Percentiles rank a stretch among this genome's conserved stretches.
Conservation (phyloP, 1,140 invertebrate genomes). For the Anoplophora glabripennis region DNA sequence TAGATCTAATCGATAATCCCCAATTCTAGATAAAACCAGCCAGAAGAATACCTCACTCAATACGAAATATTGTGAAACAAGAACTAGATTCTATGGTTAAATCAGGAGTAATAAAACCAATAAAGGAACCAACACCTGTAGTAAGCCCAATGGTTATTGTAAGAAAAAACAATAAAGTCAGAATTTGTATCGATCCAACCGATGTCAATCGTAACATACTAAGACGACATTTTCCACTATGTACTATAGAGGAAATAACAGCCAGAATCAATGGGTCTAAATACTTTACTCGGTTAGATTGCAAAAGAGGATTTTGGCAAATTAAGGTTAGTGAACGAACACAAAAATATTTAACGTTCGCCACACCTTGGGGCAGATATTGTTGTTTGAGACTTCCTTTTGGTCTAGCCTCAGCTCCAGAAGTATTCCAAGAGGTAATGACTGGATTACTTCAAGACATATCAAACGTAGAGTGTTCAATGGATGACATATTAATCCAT, state of each 20-base stretch:
- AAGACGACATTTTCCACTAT: not conserved
- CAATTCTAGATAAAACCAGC: too few relatives aligned
- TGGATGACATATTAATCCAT: too few relatives aligned
- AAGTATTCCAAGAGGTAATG: too few relatives aligned
- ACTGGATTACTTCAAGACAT: too few relatives aligned
- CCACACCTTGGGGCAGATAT: slow-evolving; percentile 50
- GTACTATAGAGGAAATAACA: slow-evolving; percentile 43
- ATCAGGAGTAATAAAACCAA: slow-evolving; percentile 7
- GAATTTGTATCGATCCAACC: not conserved
- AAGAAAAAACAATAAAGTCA: not conserved
- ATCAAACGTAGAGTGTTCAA: too few relatives aligned
- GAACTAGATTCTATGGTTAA: slow-evolving; percentile 3
- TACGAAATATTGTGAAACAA: not conserved
- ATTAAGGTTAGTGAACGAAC: slow-evolving; percentile 46
- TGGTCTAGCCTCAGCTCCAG: too few relatives aligned
- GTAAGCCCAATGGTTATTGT: slow-evolving; percentile 3
- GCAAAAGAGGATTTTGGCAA: slow-evolving; percentile 49
- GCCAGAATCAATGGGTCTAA: slow-evolving; percentile 39
- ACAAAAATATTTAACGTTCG: slow-evolving; percentile 49
- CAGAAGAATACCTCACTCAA: not conserved
- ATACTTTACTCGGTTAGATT: slow-evolving; percentile 49
- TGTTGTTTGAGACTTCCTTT: slow-evolving; percentile 43
- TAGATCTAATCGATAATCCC: too few relatives aligned
- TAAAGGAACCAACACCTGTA: slow-evolving; percentile 11
- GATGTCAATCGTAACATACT: slow-evolving; percentile 2